Conservation (phyloP, 2,113 vertebrate species). For the Urocolius indicus region DNA sequence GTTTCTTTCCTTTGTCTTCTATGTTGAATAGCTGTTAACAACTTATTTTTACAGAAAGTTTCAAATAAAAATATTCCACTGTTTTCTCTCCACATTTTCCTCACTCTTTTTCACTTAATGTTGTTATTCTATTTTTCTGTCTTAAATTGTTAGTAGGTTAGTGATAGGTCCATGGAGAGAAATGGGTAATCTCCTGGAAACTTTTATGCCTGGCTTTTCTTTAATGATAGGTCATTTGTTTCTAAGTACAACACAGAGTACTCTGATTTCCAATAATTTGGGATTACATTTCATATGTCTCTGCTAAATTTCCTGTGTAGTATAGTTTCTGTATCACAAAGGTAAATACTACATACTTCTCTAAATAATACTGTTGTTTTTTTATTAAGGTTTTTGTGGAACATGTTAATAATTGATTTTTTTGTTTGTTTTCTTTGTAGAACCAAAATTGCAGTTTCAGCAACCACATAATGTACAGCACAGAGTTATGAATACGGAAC, state of each 20-base stretch:
- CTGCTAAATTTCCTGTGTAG: not conserved
- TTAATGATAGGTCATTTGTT: not conserved
- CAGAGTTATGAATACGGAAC: conserved; percentile 77
- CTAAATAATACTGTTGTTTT: not conserved
- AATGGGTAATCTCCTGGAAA: not conserved
- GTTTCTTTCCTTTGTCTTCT: not conserved
- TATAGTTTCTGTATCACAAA: not conserved
- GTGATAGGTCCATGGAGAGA: not conserved
- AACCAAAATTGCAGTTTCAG: conserved; percentile 84
- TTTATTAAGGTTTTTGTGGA: not conserved
- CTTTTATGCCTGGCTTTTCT: not conserved
- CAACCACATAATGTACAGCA: conserved; percentile 81
- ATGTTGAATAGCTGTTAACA: not conserved
- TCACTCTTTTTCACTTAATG: not conserved
- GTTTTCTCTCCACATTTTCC: not conserved
- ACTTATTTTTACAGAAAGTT: not conserved
- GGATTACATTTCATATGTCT: not conserved
- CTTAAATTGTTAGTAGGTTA: not conserved
- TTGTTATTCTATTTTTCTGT: not conserved
- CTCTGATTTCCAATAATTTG: not conserved
- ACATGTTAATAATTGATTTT: not conserved
- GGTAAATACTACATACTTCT: not conserved
- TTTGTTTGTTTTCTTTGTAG: conserved; percentile 80
- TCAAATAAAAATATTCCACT: not conserved
- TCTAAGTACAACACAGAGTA: not conserved